These are phyloP conservation scores for Heliocidaris erythrogramma DNA, from an alignment of 35 echinoderm and acorn worm genomes.

Conservation along the genomic window DNA sequence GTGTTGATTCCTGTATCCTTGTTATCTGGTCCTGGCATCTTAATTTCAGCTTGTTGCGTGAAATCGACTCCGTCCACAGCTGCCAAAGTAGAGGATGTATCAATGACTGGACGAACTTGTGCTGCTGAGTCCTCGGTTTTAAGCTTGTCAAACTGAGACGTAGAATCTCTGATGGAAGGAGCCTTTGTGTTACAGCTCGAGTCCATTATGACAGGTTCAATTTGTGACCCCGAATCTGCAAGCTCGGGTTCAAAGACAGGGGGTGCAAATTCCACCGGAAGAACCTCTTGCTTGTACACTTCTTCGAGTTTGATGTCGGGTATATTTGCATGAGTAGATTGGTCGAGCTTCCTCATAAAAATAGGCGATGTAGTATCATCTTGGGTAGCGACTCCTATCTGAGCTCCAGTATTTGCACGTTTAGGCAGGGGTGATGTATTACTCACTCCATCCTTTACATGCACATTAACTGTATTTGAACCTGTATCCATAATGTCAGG, in stretches of 20 bases:
- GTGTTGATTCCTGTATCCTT: not conserved
- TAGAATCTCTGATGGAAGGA: not conserved
- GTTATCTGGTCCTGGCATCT: not conserved
- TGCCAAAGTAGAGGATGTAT: not conserved
- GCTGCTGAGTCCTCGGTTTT: not conserved
- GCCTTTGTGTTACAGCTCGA: not conserved
- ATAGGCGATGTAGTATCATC: conserved; percentile 12
- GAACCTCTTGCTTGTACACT: conserved; percentile 13
- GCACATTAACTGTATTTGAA: not conserved
- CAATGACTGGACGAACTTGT: not conserved
- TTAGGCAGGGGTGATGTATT: conserved; percentile 30
- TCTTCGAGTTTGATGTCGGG: not conserved
- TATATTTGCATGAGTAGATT: conserved; percentile 24
- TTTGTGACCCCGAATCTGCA: conserved; percentile 5
- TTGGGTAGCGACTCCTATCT: not conserved
- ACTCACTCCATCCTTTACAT: not conserved
- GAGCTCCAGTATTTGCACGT: not conserved
- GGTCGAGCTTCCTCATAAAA: conserved; percentile 6
- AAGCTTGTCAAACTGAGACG: conserved; percentile 7
- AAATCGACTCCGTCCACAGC: not conserved
- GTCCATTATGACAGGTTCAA: conserved; percentile 29
- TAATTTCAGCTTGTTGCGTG: not conserved
- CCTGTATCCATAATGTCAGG: conserved; percentile 16
- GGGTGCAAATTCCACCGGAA: conserved; percentile 6
- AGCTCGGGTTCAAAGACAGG: not conserved